These are phyloP conservation scores for Taxidea taxus DNA, from an alignment of 2,113 vertebrate species.

Conservation along the genomic window DNA sequence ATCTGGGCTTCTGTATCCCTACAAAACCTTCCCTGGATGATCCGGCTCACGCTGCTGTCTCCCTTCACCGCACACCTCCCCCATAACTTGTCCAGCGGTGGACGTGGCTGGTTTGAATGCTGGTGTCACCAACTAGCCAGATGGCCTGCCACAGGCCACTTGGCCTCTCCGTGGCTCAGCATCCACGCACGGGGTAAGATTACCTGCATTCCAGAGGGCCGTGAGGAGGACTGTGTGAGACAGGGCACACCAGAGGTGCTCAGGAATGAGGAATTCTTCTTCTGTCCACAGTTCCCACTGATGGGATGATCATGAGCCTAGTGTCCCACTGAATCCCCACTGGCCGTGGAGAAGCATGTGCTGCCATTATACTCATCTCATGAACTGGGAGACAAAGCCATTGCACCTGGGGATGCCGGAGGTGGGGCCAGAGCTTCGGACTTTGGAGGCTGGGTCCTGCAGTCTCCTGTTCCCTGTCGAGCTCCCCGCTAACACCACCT, in stretches of 20 bases:
- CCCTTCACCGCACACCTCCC: fast-evolving
- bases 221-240: fast-evolving
- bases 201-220: neutral
- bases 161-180: neutral
- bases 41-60: neutral
- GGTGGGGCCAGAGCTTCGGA: fast-evolving
- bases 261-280: neutral
- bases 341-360: fast-evolving
- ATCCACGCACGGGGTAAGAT: neutral
- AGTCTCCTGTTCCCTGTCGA: fast-evolving
- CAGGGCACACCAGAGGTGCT: neutral
- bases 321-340: too few species aligned
- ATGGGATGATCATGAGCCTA: neutral
- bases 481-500: fast-evolving
- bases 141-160: fast-evolving
- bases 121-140: neutral
- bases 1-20: neutral
- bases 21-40: neutral
- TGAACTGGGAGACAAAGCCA: neutral
- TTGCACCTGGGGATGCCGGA: fast-evolving
- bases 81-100: fast-evolving
- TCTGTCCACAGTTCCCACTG: fast-evolving
- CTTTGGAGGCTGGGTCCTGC: fast-evolving
- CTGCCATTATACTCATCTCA: fast-evolving
- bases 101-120: neutral